Evolutionary conservation across 2,888 invertebrate species (phyloP).

Genomic region (Tachina grossa): DNA sequence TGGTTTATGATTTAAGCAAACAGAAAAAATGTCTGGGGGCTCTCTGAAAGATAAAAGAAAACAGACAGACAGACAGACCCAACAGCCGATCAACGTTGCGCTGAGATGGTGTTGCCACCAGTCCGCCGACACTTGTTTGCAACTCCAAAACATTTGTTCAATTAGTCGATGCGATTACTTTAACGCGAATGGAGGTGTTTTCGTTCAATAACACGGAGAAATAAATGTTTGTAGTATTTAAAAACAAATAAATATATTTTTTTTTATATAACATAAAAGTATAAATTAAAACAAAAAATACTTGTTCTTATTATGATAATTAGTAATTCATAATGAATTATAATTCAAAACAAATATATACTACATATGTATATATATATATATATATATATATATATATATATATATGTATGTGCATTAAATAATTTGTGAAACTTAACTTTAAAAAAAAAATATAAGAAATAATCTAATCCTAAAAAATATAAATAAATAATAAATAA

Average conservation of each 20-base stretch:
- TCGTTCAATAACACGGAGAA: conserved; percentile 72
- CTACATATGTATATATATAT: too few species aligned
- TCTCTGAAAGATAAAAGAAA: conserved; percentile 47
- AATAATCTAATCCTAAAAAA: not conserved
- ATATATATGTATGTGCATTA: not conserved
- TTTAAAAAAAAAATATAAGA: not conserved
- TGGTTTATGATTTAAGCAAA: conserved; percentile 25
- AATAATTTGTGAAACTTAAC: not conserved
- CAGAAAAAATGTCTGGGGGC: conserved; percentile 50
- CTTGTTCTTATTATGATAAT: not conserved
- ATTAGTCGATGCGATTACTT: conserved; percentile 84
- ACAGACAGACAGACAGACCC: conserved; percentile 15
- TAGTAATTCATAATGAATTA: not conserved
- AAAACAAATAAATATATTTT: conserved; percentile 38
- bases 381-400: too few species aligned
- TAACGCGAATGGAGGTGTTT: conserved; percentile 82
- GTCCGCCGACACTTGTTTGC: conserved; percentile 79
- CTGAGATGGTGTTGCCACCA: conserved; percentile 63
- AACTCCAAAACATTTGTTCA: conserved; percentile 75
- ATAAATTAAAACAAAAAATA: conserved; percentile 5
- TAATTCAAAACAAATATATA: not conserved
- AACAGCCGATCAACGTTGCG: conserved; percentile 32
- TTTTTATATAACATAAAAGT: conserved; percentile 33
- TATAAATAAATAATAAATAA: not conserved
- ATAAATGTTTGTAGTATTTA: conserved; percentile 70